Conservation (phyloP, 53 echinoderm and acorn worm genomes). For the Luidia sarsii region DNA sequence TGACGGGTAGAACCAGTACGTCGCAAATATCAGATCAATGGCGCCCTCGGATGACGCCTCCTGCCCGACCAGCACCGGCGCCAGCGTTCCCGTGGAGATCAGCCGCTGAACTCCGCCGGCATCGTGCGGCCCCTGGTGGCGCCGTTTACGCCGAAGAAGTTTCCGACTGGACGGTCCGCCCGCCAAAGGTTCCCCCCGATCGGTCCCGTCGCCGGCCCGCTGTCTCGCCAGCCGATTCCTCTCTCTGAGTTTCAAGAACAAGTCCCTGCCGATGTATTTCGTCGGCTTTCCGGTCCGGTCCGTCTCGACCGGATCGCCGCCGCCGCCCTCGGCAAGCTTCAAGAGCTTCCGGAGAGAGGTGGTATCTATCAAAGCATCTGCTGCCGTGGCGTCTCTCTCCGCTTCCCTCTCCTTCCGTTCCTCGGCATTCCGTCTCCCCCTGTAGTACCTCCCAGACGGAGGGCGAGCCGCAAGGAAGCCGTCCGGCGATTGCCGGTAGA, state of each 20-base stretch:
- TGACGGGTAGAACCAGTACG: slow-evolving; percentile 93
- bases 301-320: no score
- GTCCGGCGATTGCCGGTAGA: not conserved
- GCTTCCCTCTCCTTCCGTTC: slow-evolving; percentile 10
- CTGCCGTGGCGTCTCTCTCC: not conserved
- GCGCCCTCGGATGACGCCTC: slow-evolving; percentile 44
- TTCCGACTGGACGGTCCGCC: not conserved
- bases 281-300: no score
- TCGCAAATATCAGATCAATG: slow-evolving; percentile 89
- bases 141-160: not conserved
- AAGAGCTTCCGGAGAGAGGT: no score
- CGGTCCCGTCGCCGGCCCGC: not conserved
- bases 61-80: slow-evolving; percentile 58
- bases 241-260: not conserved
- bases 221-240: not conserved
- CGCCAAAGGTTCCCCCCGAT: not conserved
- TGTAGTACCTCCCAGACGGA: not conserved
- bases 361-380: no score
- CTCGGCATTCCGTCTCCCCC: no score
- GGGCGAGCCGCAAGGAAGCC: not conserved
- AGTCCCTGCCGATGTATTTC: not conserved
- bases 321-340: no score
- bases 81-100: slow-evolving; percentile 83
- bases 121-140: slow-evolving; percentile 89
- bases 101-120: slow-evolving; percentile 85